Percentiles rank a stretch among this genome's conserved stretches.
phyloP scores from a whole-genome alignment of 2,888 invertebrate genomes.

The Rhogogaster chlorosoma region DNA sequence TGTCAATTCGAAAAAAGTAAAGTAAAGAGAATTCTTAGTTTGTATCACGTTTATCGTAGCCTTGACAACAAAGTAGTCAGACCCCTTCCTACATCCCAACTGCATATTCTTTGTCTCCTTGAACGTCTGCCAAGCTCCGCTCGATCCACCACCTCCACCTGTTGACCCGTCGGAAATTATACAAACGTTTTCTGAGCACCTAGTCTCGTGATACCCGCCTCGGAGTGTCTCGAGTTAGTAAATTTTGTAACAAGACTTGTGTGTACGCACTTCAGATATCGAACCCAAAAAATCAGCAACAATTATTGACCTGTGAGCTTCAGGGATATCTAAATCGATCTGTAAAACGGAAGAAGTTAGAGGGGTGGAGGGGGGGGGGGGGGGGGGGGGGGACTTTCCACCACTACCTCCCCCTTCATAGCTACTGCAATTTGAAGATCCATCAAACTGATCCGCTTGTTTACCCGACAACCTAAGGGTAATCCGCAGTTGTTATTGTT shows the following conservation, averaged over 20 bases:
- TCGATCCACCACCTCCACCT: too few species aligned
- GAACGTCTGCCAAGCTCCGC: too few species aligned
- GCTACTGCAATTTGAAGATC: constrained; percentile 88
- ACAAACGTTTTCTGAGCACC: constrained; percentile 81
- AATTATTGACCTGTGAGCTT: constrained; percentile 84
- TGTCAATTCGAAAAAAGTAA: too few species aligned
- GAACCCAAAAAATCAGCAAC: neutral
- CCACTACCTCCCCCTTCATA: constrained; percentile 94
- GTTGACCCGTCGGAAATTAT: constrained; percentile 79
- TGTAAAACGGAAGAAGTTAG: constrained; percentile 83
- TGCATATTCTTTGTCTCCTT: too few species aligned
- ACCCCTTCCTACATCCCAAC: too few species aligned
- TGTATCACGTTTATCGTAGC: too few species aligned
- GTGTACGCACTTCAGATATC: too few species aligned
- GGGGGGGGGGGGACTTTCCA: constrained; percentile 85
- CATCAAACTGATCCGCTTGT: constrained; percentile 92
- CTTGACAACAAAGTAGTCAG: too few species aligned
- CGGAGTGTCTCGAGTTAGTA: too few species aligned
- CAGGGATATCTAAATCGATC: constrained; percentile 93
- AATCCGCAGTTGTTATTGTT: constrained; percentile 78
- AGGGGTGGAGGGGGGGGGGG: too few species aligned
- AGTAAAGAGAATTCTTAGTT: too few species aligned
- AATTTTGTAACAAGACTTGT: too few species aligned
- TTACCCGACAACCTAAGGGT: constrained; percentile 94
- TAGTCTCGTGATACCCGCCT: constrained; percentile 95